A percentile compares a stretch with the other conserved stretches of the same genome.
Evolutionary conservation across 2,888 invertebrate genomes (phyloP).

Genomic region (Tyria jacobaeae): DNA sequence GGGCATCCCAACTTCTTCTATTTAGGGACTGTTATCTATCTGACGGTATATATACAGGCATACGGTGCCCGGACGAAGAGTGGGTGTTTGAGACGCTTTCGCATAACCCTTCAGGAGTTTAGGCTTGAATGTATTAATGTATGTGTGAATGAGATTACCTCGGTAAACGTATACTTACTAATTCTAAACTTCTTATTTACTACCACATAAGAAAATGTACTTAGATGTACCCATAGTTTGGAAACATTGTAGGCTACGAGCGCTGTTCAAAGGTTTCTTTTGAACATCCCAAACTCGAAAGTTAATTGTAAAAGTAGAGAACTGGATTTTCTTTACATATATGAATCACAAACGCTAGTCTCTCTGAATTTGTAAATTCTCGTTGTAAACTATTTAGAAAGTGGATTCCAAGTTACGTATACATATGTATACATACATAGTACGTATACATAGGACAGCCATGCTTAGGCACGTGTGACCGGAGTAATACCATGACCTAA

Average conservation of each 20-base stretch:
- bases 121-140: no score
- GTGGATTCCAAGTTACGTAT: background rate
- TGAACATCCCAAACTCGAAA: conserved; percentile 3
- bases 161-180: no score
- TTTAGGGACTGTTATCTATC: no score
- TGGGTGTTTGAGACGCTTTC: no score
- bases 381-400: conserved; percentile 7
- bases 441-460: no score
- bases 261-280: background rate
- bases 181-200: no score
- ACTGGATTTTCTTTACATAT: conserved; percentile 30
- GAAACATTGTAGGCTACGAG: background rate
- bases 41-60: no score
- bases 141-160: no score
- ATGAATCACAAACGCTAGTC: conserved; percentile 9
- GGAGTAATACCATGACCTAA: background rate
- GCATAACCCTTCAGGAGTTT: no score
- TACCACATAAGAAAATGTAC: background rate
- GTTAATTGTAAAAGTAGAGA: conserved; percentile 13
- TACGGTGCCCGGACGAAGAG: no score
- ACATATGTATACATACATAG: background rate
- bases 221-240: background rate
- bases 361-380: conserved; percentile 9
- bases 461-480: no score
- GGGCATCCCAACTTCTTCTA: no score